Evolutionary conservation across 1,140 invertebrate genomes (phyloP).

Genomic region (Araneus ventricosus): DNA sequence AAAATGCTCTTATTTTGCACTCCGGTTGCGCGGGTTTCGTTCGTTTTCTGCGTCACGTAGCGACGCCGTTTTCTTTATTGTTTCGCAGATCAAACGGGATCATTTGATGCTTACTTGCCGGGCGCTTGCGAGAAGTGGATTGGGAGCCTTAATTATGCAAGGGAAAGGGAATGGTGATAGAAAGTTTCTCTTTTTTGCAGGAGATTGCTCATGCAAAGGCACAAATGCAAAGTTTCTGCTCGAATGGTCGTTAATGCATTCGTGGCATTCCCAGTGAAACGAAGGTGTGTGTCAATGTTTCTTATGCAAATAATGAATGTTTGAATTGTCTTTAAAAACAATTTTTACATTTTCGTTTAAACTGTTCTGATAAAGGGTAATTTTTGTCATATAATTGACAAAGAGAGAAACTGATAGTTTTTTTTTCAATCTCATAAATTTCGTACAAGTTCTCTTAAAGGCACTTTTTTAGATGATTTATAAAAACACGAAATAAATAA

Average conservation of each 20-base stretch:
- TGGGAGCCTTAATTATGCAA: conserved; percentile 4
- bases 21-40: neutral
- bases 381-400: too few relatives aligned
- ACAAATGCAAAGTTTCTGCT: neutral
- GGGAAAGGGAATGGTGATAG: neutral
- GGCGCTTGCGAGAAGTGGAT: neutral
- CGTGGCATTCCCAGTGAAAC: too few relatives aligned
- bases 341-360: too few relatives aligned
- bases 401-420: too few relatives aligned
- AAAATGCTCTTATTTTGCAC: conserved; percentile 57
- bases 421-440: too few relatives aligned
- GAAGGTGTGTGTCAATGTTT: too few relatives aligned
- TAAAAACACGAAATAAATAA: too few relatives aligned
- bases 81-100: conserved; percentile 2
- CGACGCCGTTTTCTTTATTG: neutral
- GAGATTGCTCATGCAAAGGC: neutral
- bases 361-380: too few relatives aligned
- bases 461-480: too few relatives aligned
- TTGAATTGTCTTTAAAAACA: too few relatives aligned
- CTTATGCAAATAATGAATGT: too few relatives aligned
- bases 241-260: neutral
- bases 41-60: conserved; percentile 14
- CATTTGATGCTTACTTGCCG: neutral
- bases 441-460: too few relatives aligned
- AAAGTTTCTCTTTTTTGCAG: neutral